Conservation (phyloP, 2,888 invertebrate genomes). For the Acanthosepion esculentum region DNA sequence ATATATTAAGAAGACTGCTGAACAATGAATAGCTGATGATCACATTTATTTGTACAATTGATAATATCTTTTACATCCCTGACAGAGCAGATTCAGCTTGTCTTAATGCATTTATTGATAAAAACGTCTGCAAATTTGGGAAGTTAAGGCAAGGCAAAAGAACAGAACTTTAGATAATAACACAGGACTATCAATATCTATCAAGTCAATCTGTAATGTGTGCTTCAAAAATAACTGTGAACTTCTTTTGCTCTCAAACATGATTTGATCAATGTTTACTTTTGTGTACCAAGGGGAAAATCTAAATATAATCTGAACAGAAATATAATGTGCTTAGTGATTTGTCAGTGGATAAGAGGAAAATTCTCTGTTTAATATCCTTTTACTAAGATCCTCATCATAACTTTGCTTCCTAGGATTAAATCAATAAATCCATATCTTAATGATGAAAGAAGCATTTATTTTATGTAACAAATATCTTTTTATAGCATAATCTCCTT, state of each 20-base stretch:
- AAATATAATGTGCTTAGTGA: neutral
- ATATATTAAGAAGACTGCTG: neutral
- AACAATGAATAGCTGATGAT: neutral
- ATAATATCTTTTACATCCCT: neutral
- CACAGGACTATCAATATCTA: neutral
- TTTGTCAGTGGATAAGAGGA: neutral
- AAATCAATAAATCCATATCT: neutral
- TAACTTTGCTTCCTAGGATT: neutral
- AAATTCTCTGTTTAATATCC: neutral
- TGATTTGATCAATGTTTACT: neutral
- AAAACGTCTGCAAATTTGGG: neutral
- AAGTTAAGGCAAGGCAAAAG: neutral
- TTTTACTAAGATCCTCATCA: neutral
- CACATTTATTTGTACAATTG: neutral
- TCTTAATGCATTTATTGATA: neutral
- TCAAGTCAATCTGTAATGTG: neutral
- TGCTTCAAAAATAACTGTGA: neutral
- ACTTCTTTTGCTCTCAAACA: neutral
- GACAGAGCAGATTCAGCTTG: neutral
- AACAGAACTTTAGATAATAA: neutral
- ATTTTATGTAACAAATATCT: neutral
- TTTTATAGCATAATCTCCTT: too few species aligned
- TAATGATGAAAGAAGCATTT: neutral
- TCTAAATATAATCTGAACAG: neutral
- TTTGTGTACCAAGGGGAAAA: neutral